phyloP scores from a whole-genome alignment of 2,113 vertebrate genomes.

The Meleagris gallopavo region DNA sequence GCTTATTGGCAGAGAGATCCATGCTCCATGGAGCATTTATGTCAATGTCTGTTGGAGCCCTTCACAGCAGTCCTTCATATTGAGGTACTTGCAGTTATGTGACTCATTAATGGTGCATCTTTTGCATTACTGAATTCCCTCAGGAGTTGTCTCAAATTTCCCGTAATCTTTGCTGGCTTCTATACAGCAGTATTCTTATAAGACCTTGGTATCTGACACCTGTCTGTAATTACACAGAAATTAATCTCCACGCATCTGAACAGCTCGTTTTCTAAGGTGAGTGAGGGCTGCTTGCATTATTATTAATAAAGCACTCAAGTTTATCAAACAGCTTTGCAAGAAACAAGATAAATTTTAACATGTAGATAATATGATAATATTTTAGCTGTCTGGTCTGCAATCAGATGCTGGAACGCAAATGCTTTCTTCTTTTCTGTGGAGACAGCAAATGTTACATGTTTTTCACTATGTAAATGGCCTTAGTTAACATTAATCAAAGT shows the following conservation, averaged over 20 bases:
- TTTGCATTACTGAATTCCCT: not conserved
- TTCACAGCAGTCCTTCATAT: not conserved
- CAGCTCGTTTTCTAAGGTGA: not conserved
- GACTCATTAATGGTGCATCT: not conserved
- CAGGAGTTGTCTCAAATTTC: not conserved
- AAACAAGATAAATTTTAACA: not conserved
- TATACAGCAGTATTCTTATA: not conserved
- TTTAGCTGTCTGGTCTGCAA: not conserved
- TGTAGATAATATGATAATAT: not conserved
- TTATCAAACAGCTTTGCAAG: not conserved
- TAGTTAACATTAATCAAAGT: not conserved
- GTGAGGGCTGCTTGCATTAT: not conserved
- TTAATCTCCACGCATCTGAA: not conserved
- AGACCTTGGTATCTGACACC: not conserved
- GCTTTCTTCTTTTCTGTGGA: not conserved
- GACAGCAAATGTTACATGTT: not conserved
- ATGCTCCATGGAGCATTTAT: fast-evolving
- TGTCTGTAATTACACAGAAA: not conserved
- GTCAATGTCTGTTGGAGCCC: not conserved
- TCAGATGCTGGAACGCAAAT: not conserved
- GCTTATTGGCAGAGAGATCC: not conserved
- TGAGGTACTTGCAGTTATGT: not conserved
- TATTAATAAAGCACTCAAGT: not conserved
- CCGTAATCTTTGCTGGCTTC: not conserved
- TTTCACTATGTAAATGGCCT: not conserved